Conservation (phyloP, 2,113 vertebrate species). For the Polypterus senegalus region DNA sequence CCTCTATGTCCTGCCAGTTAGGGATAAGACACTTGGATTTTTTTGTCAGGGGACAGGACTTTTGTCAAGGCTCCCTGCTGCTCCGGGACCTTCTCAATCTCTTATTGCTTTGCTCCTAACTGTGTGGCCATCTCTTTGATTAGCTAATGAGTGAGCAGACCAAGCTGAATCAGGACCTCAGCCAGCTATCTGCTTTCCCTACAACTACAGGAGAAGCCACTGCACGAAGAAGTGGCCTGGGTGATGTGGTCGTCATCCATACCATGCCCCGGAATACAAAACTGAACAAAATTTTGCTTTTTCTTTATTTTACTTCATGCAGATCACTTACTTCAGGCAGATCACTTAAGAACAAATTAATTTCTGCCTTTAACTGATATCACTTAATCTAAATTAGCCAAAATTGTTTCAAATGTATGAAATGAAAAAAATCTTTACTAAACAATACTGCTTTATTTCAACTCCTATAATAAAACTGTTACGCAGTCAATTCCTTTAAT, state of each 20-base stretch:
- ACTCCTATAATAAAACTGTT: too few species aligned
- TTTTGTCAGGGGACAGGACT: slow-evolving; percentile 17
- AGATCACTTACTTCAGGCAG: too few species aligned
- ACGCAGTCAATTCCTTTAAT: neutral
- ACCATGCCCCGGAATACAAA: slow-evolving; percentile 16
- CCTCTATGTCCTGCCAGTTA: slow-evolving; percentile 18
- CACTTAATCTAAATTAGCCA: too few species aligned
- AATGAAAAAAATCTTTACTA: too few species aligned
- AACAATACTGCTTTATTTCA: too few species aligned
- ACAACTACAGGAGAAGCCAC: slow-evolving; percentile 11
- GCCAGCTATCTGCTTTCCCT: slow-evolving; percentile 4
- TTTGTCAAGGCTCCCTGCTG: too few species aligned
- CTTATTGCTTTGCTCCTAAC: slow-evolving; percentile 16
- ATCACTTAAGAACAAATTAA: too few species aligned
- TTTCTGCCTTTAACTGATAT: too few species aligned
- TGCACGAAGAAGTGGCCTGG: slow-evolving; percentile 14
- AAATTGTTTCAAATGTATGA: too few species aligned
- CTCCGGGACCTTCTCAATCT: slow-evolving; percentile 10
- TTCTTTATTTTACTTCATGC: neutral
- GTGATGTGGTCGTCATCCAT: slow-evolving; percentile 14
- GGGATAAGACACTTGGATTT: slow-evolving; percentile 13
- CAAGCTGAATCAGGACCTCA: slow-evolving; percentile 17
- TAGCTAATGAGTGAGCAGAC: slow-evolving; percentile 16
- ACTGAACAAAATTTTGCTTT: neutral
- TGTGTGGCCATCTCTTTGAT: slow-evolving; percentile 15